phyloP scores from a whole-genome alignment of 2,888 invertebrate genomes.

The Acrocyrtus sp. region DNA sequence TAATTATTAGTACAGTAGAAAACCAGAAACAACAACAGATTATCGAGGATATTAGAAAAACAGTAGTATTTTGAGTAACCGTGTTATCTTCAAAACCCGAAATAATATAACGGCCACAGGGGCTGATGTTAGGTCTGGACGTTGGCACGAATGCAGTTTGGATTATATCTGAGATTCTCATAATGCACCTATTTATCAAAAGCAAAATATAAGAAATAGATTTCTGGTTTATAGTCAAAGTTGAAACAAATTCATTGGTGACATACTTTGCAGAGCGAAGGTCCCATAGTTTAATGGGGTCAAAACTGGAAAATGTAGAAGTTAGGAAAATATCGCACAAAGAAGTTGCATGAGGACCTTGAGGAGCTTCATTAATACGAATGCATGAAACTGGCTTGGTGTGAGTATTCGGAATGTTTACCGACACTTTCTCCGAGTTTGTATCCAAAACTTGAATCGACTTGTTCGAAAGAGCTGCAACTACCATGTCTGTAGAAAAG shows the following conservation, averaged over 20 bases:
- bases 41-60: not conserved
- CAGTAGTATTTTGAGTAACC: conserved; percentile 34
- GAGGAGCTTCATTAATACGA: conserved; percentile 61
- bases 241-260: not conserved
- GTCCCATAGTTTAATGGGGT: conserved; percentile 62
- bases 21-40: not conserved
- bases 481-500: conserved; percentile 55
- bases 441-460: conserved; percentile 56
- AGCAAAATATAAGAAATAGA: conserved; percentile 7
- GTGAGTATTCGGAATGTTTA: conserved; percentile 53
- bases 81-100: conserved; percentile 59
- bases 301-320: conserved; percentile 44
- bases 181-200: conserved; percentile 50
- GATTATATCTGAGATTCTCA: conserved; percentile 56
- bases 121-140: conserved; percentile 54
- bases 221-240: not conserved
- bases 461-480: conserved; percentile 58
- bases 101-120: conserved; percentile 62
- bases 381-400: conserved; percentile 56
- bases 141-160: conserved; percentile 48
- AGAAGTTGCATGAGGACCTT: conserved; percentile 38
- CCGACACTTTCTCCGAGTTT: conserved; percentile 49
- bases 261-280: conserved; percentile 51
- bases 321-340: conserved; percentile 58
- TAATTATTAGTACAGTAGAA: not conserved